Conservation (phyloP, 92 coral and sea anemone species). For the Nematostella vectensis region DNA sequence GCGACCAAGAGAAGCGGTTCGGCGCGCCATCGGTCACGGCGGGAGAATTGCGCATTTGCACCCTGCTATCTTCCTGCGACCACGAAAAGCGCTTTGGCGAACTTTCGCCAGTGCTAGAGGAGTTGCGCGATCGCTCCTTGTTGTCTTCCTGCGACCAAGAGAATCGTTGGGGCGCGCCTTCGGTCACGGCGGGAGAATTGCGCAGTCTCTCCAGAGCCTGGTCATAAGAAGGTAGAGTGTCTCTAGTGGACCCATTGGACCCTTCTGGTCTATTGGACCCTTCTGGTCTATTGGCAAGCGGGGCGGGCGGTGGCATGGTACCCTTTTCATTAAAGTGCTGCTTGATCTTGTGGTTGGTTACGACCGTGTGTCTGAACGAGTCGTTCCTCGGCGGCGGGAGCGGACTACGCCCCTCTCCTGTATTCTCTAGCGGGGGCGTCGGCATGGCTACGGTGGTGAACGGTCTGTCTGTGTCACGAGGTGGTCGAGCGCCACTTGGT, state of each 20-base stretch:
- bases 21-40: no score
- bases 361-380: slow-evolving; percentile 35
- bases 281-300: slow-evolving; percentile 11
- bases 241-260: background rate
- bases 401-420: slow-evolving; percentile 40
- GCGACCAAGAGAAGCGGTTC: no score
- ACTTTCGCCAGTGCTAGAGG: slow-evolving; percentile 3
- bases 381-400: slow-evolving; percentile 90
- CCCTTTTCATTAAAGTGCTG: slow-evolving; percentile 19
- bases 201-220: slow-evolving; percentile 36
- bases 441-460: slow-evolving; percentile 87
- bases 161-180: slow-evolving; percentile 12
- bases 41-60: no score
- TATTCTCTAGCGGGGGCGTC: slow-evolving; percentile 70
- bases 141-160: slow-evolving; percentile 45
- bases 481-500: slow-evolving; percentile 3
- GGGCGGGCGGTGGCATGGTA: slow-evolving; percentile 29
- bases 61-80: slow-evolving; percentile 16
- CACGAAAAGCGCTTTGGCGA: slow-evolving; percentile 3
- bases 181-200: slow-evolving; percentile 13
- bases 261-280: background rate
- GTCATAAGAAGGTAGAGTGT: slow-evolving; percentile 42
- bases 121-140: slow-evolving; percentile 20
- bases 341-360: slow-evolving; percentile 24
- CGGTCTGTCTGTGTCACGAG: slow-evolving; percentile 57